phyloP scores from a whole-genome alignment of 2,113 vertebrate species.

The Ursus arctos region DNA sequence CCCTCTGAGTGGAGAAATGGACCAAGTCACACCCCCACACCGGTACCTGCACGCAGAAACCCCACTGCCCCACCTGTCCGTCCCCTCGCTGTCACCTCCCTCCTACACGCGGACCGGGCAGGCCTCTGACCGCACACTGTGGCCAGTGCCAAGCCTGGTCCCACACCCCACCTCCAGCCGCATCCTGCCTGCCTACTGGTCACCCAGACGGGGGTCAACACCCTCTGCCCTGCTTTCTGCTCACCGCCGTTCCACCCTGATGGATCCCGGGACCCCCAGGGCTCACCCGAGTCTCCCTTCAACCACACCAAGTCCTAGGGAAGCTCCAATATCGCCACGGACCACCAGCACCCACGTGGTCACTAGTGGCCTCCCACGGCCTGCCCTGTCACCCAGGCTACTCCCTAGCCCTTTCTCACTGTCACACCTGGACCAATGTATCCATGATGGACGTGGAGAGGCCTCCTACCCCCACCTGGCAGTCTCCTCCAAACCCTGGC shows the following conservation, averaged over 20 bases:
- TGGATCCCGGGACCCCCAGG: rapidly evolving
- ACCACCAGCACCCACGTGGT: rapidly evolving
- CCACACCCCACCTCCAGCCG: background rate
- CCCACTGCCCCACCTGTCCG: background rate
- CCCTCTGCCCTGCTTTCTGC: background rate
- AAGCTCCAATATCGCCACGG: rapidly evolving
- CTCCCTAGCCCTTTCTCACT: background rate
- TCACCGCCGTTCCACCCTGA: background rate
- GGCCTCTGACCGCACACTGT: rapidly evolving
- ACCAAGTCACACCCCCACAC: background rate
- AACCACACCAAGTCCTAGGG: background rate
- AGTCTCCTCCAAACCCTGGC: background rate
- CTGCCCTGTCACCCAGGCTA: background rate
- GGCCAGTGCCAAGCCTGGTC: background rate
- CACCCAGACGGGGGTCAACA: too few relatives aligned
- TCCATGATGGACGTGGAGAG: background rate
- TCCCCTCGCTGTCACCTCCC: background rate
- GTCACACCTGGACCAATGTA: background rate
- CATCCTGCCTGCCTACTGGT: background rate
- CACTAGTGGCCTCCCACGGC: rapidly evolving
- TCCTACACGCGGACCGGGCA: background rate
- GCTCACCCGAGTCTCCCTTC: background rate
- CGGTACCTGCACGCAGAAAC: rapidly evolving
- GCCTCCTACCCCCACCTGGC: background rate
- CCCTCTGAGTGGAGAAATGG: background rate